These are phyloP conservation scores for Eutolmus rufibarbis DNA, from an alignment of 2,888 invertebrate genomes.

Conservation along the genomic window DNA sequence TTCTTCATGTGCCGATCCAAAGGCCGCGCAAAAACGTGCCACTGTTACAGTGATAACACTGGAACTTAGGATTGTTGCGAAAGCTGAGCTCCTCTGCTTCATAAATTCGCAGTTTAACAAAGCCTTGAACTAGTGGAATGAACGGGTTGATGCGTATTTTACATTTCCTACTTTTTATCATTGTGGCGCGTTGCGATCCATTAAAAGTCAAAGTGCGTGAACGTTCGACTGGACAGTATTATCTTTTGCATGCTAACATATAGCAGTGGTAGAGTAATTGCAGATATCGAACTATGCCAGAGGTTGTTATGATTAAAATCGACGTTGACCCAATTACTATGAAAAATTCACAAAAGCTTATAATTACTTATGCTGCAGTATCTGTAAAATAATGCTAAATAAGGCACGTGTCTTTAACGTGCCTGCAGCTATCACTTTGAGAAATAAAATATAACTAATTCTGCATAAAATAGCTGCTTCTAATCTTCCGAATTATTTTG, in stretches of 20 bases:
- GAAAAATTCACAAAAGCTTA: neutral
- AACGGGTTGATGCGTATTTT: neutral
- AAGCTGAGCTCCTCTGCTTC: neutral
- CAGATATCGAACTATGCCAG: neutral
- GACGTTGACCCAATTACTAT: neutral
- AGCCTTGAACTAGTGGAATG: neutral
- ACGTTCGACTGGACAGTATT: neutral
- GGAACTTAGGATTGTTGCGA: neutral
- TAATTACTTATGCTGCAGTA: neutral
- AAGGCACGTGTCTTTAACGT: neutral
- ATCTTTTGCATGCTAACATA: neutral
- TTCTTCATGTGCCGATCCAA: neutral
- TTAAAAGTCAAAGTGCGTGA: neutral
- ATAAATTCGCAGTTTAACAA: neutral
- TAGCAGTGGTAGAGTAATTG: neutral
- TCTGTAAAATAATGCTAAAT: neutral
- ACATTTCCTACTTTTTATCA: neutral
- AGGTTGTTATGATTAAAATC: neutral
- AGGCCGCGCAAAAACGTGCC: neutral
- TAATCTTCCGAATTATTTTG: no score
- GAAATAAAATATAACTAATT: no score
- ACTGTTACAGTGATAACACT: neutral
- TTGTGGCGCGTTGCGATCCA: neutral
- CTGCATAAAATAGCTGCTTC: no score
- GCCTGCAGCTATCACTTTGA: neutral